Base-by-base conservation (phyloP, 2,888 invertebrate species). In the Melieria omissa region DNA sequence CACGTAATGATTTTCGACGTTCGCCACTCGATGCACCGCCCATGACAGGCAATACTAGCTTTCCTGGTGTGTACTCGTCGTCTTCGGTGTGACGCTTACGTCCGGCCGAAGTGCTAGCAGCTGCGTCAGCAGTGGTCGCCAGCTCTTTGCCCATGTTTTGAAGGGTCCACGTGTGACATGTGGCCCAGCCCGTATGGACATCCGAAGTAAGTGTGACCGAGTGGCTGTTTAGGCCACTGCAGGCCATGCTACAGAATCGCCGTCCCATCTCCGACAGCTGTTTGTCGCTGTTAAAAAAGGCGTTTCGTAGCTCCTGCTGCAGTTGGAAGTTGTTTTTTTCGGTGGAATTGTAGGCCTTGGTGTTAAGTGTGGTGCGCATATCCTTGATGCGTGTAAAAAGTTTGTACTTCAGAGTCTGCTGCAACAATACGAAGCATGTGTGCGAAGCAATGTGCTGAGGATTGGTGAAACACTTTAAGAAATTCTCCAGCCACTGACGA, bases 401-500 rank as follows among this genome's bases (percentile, higher is more conserved):
- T 44, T 78, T 78, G 46, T 80, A 79, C 55, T 79, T 80, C 0
- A 81, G 71, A 12, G 79, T 79, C 60, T 77, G 77, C 66, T 80
- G 79, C 29, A 81, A 62, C 7, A 80, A 73, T 1, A 80, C 78
- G 64, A 79, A 77, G 52, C 78, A 80, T 0, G 79, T 75, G 65
- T 80, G 78, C 10, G 80, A 78, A 4, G 79, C 78, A 8, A 78
- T 74, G 66, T 80, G 78, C n/a, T 76, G 76, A 0, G 81, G 78
- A 68, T 78, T 79, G 14, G 79, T 74, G 71, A 82, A 79, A 49
- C 81, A 77, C 9, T 75, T 75, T 10, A 82, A 58, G 61, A 81
- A 82, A 73, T 75, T 78, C 4, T 81, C 79, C 9, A 82, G 73
- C 82, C 81, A 82, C 52, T 77, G 77, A n/a, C 60, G 63, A 61